Base-by-base conservation (phyloP, 2,113 vertebrate species). In the Sterrhoptilus dennistouni region DNA sequence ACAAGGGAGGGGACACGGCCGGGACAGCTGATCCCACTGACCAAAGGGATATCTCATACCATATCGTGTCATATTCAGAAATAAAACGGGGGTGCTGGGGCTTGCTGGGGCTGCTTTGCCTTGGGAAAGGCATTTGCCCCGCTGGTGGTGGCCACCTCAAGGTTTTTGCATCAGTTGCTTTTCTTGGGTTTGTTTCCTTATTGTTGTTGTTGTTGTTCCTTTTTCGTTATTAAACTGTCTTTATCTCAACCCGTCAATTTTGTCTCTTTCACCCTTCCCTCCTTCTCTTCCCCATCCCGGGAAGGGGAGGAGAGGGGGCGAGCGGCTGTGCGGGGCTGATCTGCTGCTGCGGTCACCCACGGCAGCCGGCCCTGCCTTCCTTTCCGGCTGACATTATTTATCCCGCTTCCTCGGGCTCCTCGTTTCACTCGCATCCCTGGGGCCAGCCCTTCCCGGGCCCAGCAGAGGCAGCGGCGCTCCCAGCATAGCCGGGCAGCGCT, bases 261-360 rank as follows among this genome's bases (percentile, higher is more conserved):
- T 53, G 16, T n/a, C 36, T 33, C 47, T 36, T 59, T 28, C 10
- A 24, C 18, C 19, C 19, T 31, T 65, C 16, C 1, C 4, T 53
- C 22, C 53, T n/a, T 22, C 47, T 56, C 15, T 21, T 23, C 11
- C 24, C 13, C 12, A 38, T 11, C 36, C 16, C 47, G 17, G 28
- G 38, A 38, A 38, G 0, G 12, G 27, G 36, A 25, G 0, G 9
- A 31, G 16, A 74, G 14, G 0, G 4, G 64, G 18, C 0, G 1
- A 38, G 36, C 1, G 0, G 23, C 36, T 38, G 12, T 10, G 36
- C 1, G 2, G 12, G 0, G 6, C 6, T 31, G 8, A 54, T 44
- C 42, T 4, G 31, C 47, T 17, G 3, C 17, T 21, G 53, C 9
- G 0, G 24, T 17, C 31, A 57, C 35, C 50, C 49, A 3, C 1